Evolutionary conservation across 1,140 invertebrate genomes (phyloP), one percentile per base, ranked within the genome.

Genomic region (Drosophila insularis): DNA sequence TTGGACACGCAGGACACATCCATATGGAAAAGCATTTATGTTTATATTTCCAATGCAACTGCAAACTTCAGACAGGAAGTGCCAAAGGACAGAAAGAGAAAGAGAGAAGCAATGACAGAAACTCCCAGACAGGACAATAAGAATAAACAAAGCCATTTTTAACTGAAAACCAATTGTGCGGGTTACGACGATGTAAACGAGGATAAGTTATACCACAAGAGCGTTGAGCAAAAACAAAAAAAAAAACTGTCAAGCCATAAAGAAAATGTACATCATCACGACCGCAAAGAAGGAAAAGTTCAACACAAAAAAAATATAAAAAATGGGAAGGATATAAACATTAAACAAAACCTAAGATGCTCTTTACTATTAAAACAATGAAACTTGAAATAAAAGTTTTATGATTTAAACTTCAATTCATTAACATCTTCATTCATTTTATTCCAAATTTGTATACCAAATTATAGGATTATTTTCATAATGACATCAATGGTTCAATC

Each of bases 21-120:
- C 19, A 50, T 50, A 46, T 54, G 35, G 50, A 21, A 43, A 53
- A 64, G 40, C 59, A 61, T 72, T 78, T 79, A 54, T 76, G 62
- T 76, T 81, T 68, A 69, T 76, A 75, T 68, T 74, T 80, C 50
- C 40, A 71, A 50, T 50, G 19, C 43, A 21, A 19, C 43, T 50
- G n/a, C 43, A 50, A 50, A 76, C 71, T 55, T 17, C 61, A 32
- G 59, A 61, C 14, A 3, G 17, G 21, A 43, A 50, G 17, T 50
- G 4, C 43, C 14, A 14, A 46, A 21, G 7, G 43, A 21, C 13
- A 8, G 43, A 46, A 1, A 10, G 14, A 46, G 40, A 43, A 5
- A 17, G 40, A 11, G 43, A 50, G 43, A 21, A 10, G 10, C 17
- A 11, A 19, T 11, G 43, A 50, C 0, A 50, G 10, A 50, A 11